Percentiles rank a stretch among this genome's conserved stretches.
phyloP scores from a whole-genome alignment of 1,140 invertebrate genomes.

The Stegodyphus mimosarum region DNA sequence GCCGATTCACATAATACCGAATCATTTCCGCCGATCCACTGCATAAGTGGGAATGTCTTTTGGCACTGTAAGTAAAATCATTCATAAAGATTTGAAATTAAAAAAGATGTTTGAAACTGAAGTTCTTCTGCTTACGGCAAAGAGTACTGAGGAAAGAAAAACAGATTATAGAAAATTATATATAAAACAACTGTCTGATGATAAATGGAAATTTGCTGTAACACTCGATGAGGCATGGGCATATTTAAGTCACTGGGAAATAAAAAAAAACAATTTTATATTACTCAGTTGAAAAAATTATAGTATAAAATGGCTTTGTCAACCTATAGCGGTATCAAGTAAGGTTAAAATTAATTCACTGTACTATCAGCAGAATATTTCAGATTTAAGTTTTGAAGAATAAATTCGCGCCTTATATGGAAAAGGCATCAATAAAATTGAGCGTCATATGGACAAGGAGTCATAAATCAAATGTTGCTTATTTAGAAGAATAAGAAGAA shows the following conservation, averaged over 20 bases:
- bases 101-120: neutral
- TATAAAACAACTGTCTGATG: neutral
- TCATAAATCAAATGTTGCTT: neutral
- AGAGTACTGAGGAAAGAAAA: neutral
- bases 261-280: neutral
- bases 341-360: slow-evolving; percentile 1
- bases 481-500: neutral
- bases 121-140: neutral
- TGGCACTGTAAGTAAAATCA: too few relatives aligned
- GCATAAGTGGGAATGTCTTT: too few relatives aligned
- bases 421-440: neutral
- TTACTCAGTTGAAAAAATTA: neutral
- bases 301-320: neutral
- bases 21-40: too few relatives aligned
- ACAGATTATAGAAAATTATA: neutral
- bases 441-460: neutral
- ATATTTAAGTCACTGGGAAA: neutral
- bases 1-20: too few relatives aligned
- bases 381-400: neutral
- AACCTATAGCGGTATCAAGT: neutral
- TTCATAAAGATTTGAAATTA: too few relatives aligned
- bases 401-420: slow-evolving; percentile 1
- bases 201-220: neutral
- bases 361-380: slow-evolving; percentile 2
- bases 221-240: neutral